phyloP scores from a whole-genome alignment of 2,797 vertebrate genomes.

The Chelonia mydas region DNA sequence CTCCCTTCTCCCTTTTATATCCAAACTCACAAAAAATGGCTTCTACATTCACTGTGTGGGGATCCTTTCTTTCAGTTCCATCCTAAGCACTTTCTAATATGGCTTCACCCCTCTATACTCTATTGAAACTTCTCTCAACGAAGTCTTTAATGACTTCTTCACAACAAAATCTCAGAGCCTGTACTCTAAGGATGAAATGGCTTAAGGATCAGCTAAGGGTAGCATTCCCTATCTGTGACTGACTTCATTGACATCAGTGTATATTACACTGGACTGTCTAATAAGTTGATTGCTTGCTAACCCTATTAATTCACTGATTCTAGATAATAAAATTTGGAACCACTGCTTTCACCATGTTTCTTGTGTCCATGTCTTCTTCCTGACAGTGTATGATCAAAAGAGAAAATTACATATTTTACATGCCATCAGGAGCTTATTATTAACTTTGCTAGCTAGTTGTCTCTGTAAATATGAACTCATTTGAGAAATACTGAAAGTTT shows the following conservation, averaged over 20 bases:
- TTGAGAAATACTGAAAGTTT: neutral
- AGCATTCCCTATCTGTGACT: neutral
- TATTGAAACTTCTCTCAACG: neutral
- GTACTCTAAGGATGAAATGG: neutral
- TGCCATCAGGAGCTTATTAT: too few relatives aligned
- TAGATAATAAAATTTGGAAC: neutral
- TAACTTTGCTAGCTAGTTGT: neutral
- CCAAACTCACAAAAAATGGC: neutral
- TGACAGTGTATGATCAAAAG: neutral
- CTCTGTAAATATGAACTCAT: neutral
- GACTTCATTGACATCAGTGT: neutral
- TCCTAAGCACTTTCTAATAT: neutral
- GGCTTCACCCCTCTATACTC: neutral
- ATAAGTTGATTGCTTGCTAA: neutral
- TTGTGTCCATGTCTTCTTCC: neutral
- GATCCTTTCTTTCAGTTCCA: neutral
- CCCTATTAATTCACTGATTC: neutral
- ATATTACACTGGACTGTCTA: neutral
- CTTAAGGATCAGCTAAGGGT: neutral
- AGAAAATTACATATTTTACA: too few relatives aligned
- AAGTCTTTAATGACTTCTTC: neutral
- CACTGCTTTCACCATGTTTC: neutral
- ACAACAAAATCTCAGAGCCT: neutral
- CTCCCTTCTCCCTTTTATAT: neutral
- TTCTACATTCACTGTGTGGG: neutral